Evolutionary conservation across 1,140 invertebrate species (phyloP).

Genomic region (Chrysomallon squamiferum): DNA sequence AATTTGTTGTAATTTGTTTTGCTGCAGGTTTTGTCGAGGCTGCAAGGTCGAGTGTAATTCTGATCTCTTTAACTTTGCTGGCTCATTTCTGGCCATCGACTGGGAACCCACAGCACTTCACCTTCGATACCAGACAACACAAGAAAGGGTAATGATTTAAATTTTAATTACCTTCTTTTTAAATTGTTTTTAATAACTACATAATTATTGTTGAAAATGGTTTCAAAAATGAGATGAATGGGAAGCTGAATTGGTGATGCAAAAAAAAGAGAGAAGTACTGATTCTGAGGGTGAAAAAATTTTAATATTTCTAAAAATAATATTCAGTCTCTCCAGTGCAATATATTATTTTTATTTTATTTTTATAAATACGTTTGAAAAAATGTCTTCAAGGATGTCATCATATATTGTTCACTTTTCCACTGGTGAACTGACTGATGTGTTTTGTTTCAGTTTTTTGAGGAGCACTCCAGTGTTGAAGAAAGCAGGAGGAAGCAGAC

Average conservation of each 20-base stretch:
- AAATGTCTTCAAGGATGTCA: too few species aligned
- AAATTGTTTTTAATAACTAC: background rate
- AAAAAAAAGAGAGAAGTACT: too few species aligned
- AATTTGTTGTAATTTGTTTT: background rate
- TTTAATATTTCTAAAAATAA: too few species aligned
- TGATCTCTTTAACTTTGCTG: conserved; percentile 63
- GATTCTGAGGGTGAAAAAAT: too few species aligned
- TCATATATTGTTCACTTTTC: too few species aligned
- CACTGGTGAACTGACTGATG: too few species aligned
- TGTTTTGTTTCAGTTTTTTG: conserved; percentile 67
- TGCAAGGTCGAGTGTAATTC: conserved; percentile 78
- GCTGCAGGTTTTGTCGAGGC: conserved; percentile 76
- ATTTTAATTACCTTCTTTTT: background rate
- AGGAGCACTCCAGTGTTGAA: conserved; percentile 76
- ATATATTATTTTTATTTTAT: too few species aligned
- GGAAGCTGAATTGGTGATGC: background rate
- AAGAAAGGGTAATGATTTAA: conserved; percentile 72
- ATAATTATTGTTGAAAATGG: background rate
- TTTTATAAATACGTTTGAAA: too few species aligned
- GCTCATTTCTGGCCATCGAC: conserved; percentile 76
- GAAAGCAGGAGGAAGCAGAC: conserved; percentile 73
- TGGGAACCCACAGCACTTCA: conserved; percentile 91
- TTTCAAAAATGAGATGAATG: background rate
- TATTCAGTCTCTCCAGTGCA: too few species aligned
- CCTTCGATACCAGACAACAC: conserved; percentile 82